Percentiles rank a stretch among this genome's conserved stretches.
phyloP scores from a whole-genome alignment of 2,797 vertebrate genomes.

The Xenopus petersii region DNA sequence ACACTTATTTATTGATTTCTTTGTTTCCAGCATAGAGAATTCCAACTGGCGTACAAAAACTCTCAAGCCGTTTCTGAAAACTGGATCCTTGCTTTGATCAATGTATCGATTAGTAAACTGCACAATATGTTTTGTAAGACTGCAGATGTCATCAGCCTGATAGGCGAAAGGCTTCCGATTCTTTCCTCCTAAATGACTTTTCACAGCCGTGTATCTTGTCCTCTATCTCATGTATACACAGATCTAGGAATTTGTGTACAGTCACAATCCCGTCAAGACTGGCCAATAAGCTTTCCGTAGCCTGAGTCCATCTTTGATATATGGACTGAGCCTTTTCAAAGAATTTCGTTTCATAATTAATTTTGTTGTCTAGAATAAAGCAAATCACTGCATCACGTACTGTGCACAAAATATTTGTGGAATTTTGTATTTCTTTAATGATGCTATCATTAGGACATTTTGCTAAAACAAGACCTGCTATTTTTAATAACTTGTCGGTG shows the following conservation, averaged over 20 bases:
- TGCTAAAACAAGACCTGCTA: conserved; percentile 68
- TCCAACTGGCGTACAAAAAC: conserved; percentile 78
- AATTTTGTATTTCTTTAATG: conserved; percentile 67
- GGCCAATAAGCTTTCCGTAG: conserved; percentile 63
- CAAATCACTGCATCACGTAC: conserved; percentile 64
- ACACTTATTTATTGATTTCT: conserved; percentile 54
- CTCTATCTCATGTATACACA: conserved; percentile 72
- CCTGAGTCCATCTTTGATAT: conserved; percentile 69
- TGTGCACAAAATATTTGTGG: conserved; percentile 56
- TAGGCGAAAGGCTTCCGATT: conserved; percentile 55
- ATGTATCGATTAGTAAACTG: conserved; percentile 70
- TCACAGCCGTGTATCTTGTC: conserved; percentile 63
- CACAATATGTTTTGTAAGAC: conserved; percentile 68
- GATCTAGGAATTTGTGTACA: conserved; percentile 67
- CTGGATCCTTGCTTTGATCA: conserved; percentile 74
- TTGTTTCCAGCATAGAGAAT: conserved; percentile 59
- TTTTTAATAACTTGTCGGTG: conserved; percentile 68
- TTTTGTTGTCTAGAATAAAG: conserved; percentile 63
- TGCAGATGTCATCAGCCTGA: conserved; percentile 58
- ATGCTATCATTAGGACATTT: conserved; percentile 66
- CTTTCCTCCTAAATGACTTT: conserved; percentile 60
- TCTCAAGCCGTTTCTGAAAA: conserved; percentile 86
- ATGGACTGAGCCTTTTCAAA: conserved; percentile 64
- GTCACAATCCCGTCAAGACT: conserved; percentile 70
- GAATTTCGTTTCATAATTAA: conserved; percentile 28